Base-by-base conservation (phyloP, 2,113 vertebrate genomes). In the Naja naja region DNA sequence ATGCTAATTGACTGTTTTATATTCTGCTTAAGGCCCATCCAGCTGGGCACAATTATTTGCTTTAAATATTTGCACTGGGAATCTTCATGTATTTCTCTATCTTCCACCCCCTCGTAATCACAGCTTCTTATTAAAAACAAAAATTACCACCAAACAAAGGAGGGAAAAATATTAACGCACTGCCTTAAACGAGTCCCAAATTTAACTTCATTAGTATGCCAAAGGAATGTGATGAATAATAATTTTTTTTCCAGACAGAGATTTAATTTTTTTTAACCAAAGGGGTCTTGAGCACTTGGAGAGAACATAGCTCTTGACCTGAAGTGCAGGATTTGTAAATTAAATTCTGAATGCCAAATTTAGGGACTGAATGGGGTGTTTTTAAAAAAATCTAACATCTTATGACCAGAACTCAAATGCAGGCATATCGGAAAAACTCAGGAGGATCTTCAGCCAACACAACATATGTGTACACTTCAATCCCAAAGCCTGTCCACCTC, bases 51-150 rank as follows among this genome's bases (percentile, higher is more conserved):
- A 85, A 58, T 9, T 47, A 92, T 43, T 74, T 74, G n/a, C 95
- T 93, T 95, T 5, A 96, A 96, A 95, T 94, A 96, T 95, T 93
- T 96, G 92, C 94, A 95, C 89, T 94, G 87, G 88, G 92, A 95
- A 91, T 69, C 0, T 91, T 85, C 55, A 60, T 87, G 27, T 85
- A 53, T 88, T 93, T 96, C 60, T 90, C 43, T 81, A 93, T 89
- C 60, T n/a, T 81, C 92, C 14, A 0, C 88, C 90, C 93, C 93
- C 25, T 88, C 34, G 53, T 92, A 95, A 86, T 53, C 0, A 0
- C 3, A 92, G 86, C 16, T 92, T 30, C 54, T 53, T 95, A 81
- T 55, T 87, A 0, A 52, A 81, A 93, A 92, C 56, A 90, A 92
- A 69, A 89, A 91, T 20, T 22, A 88, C 69, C 43, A 25, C 9